A percentile compares a stretch with the other conserved stretches of the same genome.
Evolutionary conservation across 2,888 invertebrate species (phyloP).

Genomic region (Watsonalla binaria): DNA sequence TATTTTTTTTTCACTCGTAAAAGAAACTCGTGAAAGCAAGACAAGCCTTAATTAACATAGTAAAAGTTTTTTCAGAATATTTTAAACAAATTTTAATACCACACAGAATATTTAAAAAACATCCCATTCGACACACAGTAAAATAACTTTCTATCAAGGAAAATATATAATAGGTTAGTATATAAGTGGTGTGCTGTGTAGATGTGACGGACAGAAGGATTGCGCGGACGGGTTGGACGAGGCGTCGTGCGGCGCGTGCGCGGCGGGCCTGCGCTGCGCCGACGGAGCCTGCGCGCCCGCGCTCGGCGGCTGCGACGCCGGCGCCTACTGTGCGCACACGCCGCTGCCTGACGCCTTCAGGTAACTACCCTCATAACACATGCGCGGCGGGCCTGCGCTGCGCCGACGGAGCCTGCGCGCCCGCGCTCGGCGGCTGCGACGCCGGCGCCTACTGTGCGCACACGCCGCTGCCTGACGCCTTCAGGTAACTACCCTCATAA

Average conservation of each 20-base stretch:
- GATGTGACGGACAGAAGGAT: conserved; percentile 89
- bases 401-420: conserved; percentile 79
- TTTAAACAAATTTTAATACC: too few relatives aligned
- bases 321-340: conserved; percentile 57
- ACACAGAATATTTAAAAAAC: too few relatives aligned
- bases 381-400: conserved; percentile 84
- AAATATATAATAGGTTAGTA: not conserved
- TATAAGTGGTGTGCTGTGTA: conserved; percentile 18
- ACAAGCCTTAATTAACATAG: too few relatives aligned
- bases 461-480: conserved; percentile 58
- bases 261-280: conserved; percentile 81
- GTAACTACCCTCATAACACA: conserved; percentile 45
- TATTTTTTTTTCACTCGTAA: too few relatives aligned
- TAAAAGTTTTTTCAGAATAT: too few relatives aligned
- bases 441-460: conserved; percentile 68
- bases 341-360: conserved; percentile 61
- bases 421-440: conserved; percentile 81
- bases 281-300: conserved; percentile 81
- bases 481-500: conserved; percentile 31
- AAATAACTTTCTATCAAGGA: too few relatives aligned
- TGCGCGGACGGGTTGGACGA: conserved; percentile 90
- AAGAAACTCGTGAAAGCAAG: too few relatives aligned
- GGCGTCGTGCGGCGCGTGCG: conserved; percentile 82
- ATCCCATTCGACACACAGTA: too few relatives aligned
- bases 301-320: conserved; percentile 81